phyloP scores from a whole-genome alignment of 1,140 invertebrate species.

The Phymastichus coffea region DNA sequence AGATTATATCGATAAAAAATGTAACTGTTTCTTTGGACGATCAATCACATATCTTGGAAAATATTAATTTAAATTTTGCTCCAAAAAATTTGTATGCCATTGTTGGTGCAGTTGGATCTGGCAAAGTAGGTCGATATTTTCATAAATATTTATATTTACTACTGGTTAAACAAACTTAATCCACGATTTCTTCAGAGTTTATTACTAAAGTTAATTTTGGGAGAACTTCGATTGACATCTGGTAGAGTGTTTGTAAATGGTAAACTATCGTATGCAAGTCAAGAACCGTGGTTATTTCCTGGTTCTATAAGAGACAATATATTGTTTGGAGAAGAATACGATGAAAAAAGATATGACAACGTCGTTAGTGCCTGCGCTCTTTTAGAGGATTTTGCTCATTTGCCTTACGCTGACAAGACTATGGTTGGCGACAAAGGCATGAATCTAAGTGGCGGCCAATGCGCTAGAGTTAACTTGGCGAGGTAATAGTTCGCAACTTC shows the following conservation, averaged over 20 bases:
- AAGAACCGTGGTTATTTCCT: too few species aligned
- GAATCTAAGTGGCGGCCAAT: slow-evolving; percentile 84
- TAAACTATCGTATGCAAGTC: slow-evolving; percentile 69
- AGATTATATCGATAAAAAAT: neutral
- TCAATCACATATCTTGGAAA: neutral
- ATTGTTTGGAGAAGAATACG: slow-evolving; percentile 72
- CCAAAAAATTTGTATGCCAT: neutral
- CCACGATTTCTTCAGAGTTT: slow-evolving; percentile 61
- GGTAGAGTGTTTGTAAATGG: slow-evolving; percentile 50
- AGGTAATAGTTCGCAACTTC: neutral
- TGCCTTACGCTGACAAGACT: slow-evolving; percentile 80
- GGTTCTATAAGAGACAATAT: slow-evolving; percentile 76
- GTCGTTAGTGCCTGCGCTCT: slow-evolving; percentile 74
- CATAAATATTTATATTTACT: too few species aligned
- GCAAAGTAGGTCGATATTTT: neutral
- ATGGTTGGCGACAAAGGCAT: slow-evolving; percentile 84
- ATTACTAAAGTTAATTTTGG: slow-evolving; percentile 70
- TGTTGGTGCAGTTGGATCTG: neutral
- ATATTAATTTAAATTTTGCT: neutral
- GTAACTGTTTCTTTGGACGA: neutral
- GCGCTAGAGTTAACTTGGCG: slow-evolving; percentile 84
- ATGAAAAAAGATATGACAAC: slow-evolving; percentile 67
- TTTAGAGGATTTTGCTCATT: slow-evolving; percentile 72
- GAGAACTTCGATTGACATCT: slow-evolving; percentile 65
- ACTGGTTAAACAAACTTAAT: too few species aligned